Evolutionary conservation across 2,888 invertebrate species (phyloP), one percentile per base, ranked within the genome.

Genomic region (Drosophila parthenogenetica): DNA sequence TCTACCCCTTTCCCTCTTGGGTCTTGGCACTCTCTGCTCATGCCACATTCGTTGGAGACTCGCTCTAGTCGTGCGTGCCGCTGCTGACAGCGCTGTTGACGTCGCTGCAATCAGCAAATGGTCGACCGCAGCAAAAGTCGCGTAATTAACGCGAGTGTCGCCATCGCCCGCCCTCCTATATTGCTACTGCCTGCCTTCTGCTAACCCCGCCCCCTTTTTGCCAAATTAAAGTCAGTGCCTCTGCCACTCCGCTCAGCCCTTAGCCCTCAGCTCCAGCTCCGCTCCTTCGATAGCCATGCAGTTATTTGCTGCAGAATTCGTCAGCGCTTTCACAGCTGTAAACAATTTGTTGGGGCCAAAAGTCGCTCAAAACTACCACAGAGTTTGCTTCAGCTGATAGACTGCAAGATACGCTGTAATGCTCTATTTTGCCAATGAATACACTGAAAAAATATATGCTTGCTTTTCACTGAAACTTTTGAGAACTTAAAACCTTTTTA

Each of bases 91-190:
- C 71, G 59, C 68, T 70, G 84, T 62, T 35, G 50, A 43, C 64
- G 43, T 42, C 59, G 65, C 73, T 80, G 83, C 83, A 83, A 83
- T 83, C 83, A 83, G 86, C 86, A 83, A 86, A 81, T 83, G 83
- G 73, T 81, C 83, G 77, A 86, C 83, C 83, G 79, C 86, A 83
- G 83, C 82, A 87, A 83, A 83, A 83, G 88, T 83, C 82, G 86
- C 88, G 88, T 87, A 83, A 83, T 83, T 83, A 83, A 83, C 82
- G 79, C 88, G 77, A 71, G 37, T 66, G 54, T 57, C 48, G 13
- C 25, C 37, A 25, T 16, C 3, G 5, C 22, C 17, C 42, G 2
- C 11, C 2, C 22, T 5, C 8, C 5, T 25, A 25, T 19, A 19
- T 19, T 19, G 19, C 16, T 2, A 8, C 8, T 8, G 2, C 16